Evolutionary conservation across 1,140 invertebrate genomes (phyloP).

Genomic region (Maniola jurtina): DNA sequence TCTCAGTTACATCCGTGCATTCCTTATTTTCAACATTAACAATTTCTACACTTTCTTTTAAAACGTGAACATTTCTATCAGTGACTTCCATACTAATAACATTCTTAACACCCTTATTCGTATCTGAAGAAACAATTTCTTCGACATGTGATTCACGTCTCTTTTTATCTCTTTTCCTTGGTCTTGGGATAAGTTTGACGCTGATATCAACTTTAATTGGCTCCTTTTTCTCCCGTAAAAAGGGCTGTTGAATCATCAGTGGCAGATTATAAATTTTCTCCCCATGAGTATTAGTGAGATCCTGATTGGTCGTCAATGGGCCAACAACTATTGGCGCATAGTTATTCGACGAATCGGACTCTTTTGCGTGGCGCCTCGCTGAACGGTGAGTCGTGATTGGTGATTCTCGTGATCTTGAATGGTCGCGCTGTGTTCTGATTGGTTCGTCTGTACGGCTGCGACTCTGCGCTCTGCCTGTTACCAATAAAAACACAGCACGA

Average conservation of each 20-base stretch:
- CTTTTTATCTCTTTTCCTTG: conserved; percentile 70
- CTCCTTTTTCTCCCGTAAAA: conserved; percentile 86
- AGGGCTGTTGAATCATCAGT: conserved; percentile 81
- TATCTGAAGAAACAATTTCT: conserved; percentile 58
- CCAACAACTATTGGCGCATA: conserved; percentile 75
- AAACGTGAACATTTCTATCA: conserved; percentile 53
- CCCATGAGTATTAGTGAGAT: conserved; percentile 69
- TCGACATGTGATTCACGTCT: conserved; percentile 58
- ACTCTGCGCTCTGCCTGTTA: conserved; percentile 76
- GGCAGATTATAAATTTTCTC: conserved; percentile 77
- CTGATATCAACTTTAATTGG: conserved; percentile 89
- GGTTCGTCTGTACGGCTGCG: conserved; percentile 74
- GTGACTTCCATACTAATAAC: conserved; percentile 69
- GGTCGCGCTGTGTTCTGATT: conserved; percentile 78
- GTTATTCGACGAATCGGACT: conserved; percentile 81
- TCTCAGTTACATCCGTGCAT: conserved; percentile 3
- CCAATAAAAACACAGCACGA: conserved; percentile 79
- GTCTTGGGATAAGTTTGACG: conserved; percentile 86
- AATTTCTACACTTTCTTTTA: conserved; percentile 56
- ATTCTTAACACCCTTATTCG: conserved; percentile 58
- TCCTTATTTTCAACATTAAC: conserved; percentile 25
- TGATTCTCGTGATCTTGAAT: conserved; percentile 59
- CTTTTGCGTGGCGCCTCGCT: conserved; percentile 71
- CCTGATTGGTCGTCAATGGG: conserved; percentile 77
- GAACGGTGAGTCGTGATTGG: conserved; percentile 51